Percentiles rank a stretch among this genome's conserved stretches.
Conservation (phyloP, 2,888 invertebrate species). For the Vesta saturnalis region DNA sequence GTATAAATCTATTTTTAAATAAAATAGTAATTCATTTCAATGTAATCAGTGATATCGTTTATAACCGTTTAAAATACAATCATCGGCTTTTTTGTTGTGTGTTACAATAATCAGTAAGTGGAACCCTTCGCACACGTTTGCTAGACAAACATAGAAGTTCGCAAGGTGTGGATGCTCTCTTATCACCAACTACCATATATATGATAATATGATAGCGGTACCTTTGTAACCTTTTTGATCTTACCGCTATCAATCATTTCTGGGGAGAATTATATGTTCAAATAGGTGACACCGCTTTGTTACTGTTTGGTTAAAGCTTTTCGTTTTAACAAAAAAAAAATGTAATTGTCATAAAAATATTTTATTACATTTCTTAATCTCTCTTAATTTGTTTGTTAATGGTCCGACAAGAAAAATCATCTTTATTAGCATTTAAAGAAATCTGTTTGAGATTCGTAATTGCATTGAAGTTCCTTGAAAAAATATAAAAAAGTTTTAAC, state of each 20-base stretch:
- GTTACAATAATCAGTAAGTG: conserved; percentile 10
- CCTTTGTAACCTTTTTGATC: conserved; percentile 58
- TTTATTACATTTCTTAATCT: not conserved
- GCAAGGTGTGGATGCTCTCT: conserved; percentile 35
- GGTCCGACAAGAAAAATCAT: too few species aligned
- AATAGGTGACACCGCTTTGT: conserved; percentile 19
- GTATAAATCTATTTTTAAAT: too few species aligned
- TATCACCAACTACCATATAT: conserved; percentile 34
- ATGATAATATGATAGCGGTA: conserved; percentile 52
- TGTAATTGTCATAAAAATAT: not conserved
- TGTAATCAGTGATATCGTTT: conserved; percentile 13
- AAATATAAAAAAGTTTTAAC: too few species aligned
- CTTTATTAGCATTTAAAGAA: too few species aligned
- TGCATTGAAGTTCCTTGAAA: too few species aligned
- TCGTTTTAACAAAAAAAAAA: conserved; percentile 7
- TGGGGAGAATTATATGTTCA: conserved; percentile 21
- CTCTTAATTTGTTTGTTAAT: not conserved
- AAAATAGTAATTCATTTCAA: too few species aligned
- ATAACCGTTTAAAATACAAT: conserved; percentile 32
- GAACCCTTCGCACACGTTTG: conserved; percentile 28
- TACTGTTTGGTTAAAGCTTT: conserved; percentile 22
- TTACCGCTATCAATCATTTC: conserved; percentile 33
- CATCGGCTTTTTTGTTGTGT: conserved; percentile 18
- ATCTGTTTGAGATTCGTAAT: too few species aligned
- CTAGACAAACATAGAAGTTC: conserved; percentile 28